Evolutionary conservation across 2,888 invertebrate species (phyloP), one percentile per base, ranked within the genome.

Genomic region (Priocnemis perturbator): DNA sequence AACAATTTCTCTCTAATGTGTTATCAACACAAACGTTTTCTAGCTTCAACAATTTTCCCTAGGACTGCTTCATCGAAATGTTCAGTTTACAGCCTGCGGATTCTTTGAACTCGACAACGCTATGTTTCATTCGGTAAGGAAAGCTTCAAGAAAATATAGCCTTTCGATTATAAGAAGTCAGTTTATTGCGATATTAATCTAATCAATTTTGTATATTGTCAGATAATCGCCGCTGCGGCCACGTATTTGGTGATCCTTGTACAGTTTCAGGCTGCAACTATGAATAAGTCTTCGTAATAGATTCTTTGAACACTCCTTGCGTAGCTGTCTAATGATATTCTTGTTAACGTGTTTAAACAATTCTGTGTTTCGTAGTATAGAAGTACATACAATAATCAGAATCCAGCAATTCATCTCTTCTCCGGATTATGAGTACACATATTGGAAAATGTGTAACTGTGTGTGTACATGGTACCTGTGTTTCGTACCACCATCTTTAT

Each of bases 1-100:
- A 11, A 11, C 37, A 37, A 11, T n/a, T 11, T 37, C 4, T 37
- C 11, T 37, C 7, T 1, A 11, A 37, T 37, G 37, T 37, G 11
- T 59, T 14, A 48, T 60, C 19, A 71, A 67, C 23, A 7, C 9
- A 67, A n/a, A 53, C 47, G 37, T 68, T 62, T 60, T 85, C 78
- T 60, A 87, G 87, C 74, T 87, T 0, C 68, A 81, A 67, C 66
- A 81, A 50, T 87, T 87, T 60, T 82, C 83, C n/a, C 82, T 85
- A 26, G 83, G 86, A 53, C 73, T 85, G 21, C 74, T 83, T 17
- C 83, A 81, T 69, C 78, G 78, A 56, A 77, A 78, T 30, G 73
- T 86, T 48, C 73, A 76, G 45, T 88, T 88, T 55, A 81, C 85
- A 19, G 86, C 83, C 15, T 80, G 79, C 26, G 86, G 84, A 30